Percentiles rank a stretch among this genome's conserved stretches.
These are phyloP conservation scores for Schrankia costaestrigalis DNA, from an alignment of 2,888 invertebrate species.

Conservation along the genomic window DNA sequence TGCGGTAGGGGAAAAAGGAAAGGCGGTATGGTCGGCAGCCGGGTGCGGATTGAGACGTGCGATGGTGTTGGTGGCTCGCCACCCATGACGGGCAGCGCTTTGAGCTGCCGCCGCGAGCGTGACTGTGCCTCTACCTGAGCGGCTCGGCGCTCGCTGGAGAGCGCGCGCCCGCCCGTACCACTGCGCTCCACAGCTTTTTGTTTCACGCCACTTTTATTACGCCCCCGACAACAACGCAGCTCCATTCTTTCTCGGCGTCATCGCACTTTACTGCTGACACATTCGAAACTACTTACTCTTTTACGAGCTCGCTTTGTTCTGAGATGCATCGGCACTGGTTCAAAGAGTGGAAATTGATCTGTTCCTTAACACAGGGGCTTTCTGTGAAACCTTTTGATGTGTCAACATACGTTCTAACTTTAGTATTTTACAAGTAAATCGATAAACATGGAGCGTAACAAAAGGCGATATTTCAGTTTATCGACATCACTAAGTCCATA, in stretches of 20 bases:
- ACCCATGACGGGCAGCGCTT: constrained; percentile 77
- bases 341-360: constrained; percentile 71
- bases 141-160: constrained; percentile 34
- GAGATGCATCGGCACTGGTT: constrained; percentile 49
- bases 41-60: constrained; percentile 81
- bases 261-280: constrained; percentile 70
- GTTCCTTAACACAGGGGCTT: constrained; percentile 41
- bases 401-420: constrained; percentile 45
- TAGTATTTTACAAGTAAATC: constrained; percentile 41
- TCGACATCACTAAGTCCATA: constrained; percentile 62
- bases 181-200: constrained; percentile 61
- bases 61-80: constrained; percentile 78
- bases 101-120: constrained; percentile 58
- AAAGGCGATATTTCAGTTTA: constrained; percentile 52
- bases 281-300: constrained; percentile 72
- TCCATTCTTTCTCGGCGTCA: constrained; percentile 56
- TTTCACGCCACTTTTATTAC: constrained; percentile 76
- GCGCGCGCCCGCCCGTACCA: constrained; percentile 43
- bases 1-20: constrained; percentile 79
- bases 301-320: constrained; percentile 69
- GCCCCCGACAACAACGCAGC: constrained; percentile 55
- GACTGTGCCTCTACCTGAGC: constrained; percentile 38
- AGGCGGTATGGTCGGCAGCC: constrained; percentile 74
- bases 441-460: constrained; percentile 43
- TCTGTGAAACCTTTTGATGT: constrained; percentile 65